Evolutionary conservation across 2,113 vertebrate genomes (phyloP).

Genomic region (Dromiciops gliroides): DNA sequence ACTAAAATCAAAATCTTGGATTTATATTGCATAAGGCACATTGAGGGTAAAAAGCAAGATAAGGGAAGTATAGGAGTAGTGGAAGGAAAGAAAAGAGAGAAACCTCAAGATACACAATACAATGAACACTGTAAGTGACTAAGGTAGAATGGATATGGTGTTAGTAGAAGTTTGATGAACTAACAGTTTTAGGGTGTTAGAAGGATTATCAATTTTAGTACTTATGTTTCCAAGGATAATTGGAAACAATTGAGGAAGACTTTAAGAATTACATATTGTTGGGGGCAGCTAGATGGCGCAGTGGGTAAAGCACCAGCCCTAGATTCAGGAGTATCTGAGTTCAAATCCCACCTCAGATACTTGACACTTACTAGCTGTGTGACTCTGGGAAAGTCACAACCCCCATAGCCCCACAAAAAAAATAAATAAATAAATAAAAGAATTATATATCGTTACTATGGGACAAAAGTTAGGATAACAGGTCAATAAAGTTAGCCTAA

Average conservation of each 20-base stretch:
- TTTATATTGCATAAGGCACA: not conserved
- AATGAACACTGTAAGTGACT: not conserved
- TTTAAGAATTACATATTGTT: not conserved
- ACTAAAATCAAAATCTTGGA: not conserved
- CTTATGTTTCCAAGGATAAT: not conserved
- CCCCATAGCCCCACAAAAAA: too few relatives aligned
- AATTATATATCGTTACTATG: not conserved
- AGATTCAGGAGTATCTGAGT: too few relatives aligned
- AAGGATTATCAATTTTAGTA: not conserved
- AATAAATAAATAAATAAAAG: too few relatives aligned
- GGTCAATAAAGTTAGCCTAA: constrained; percentile 18
- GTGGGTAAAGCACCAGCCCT: too few relatives aligned
- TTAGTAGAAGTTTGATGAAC: not conserved
- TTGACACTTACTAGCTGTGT: too few relatives aligned
- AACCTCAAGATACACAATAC: not conserved
- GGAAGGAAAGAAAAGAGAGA: not conserved
- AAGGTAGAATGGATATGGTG: not conserved
- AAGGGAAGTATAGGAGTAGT: not conserved
- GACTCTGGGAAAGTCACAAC: too few relatives aligned
- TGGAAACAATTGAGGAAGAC: not conserved
- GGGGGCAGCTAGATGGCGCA: too few relatives aligned
- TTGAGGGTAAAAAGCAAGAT: not conserved
- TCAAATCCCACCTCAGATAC: too few relatives aligned
- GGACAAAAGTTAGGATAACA: not conserved
- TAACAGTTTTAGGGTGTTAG: not conserved